Evolutionary conservation across 1,140 invertebrate species (phyloP), one percentile per base, ranked within the genome.

Genomic region (Ganaspis sp.): DNA sequence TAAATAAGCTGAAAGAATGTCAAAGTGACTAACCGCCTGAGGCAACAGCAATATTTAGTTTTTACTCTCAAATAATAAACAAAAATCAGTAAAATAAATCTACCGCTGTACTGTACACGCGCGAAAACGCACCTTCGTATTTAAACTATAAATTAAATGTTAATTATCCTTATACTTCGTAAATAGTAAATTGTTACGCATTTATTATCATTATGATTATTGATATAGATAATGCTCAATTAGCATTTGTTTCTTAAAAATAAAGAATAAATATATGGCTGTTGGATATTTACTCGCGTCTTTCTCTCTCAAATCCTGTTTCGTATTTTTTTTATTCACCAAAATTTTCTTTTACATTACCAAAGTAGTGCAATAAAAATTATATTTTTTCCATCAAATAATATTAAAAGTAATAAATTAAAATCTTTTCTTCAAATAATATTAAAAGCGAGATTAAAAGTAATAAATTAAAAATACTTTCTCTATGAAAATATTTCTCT

Each of bases 211-310:
- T 91, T 90, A 90, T 87, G 87, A 91, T 90, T 91, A 91, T 90
- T 87, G 86, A 90, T 64, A 89, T 91, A 91, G 89, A 87, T 91
- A 90, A 91, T 91, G 90, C 90, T 91, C 90, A 91, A 90, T 91
- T 91, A 91, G 90, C 90, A 91, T 91, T 91, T 91, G 90, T 91
- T 91, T 91, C 89, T 90, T 91, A 90, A 91, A 49, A 91, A 91
- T 90, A 90, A 91, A 87, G 85, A 91, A 90, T 90, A 91, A 90
- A 91, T 91, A 91, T 91, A 91, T 91, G 90, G 90, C 90, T 91
- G 90, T 91, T 91, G 90, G 90, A 91, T 91, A 91, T 90, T 88
- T 90, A 89, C 64, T 86, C 81, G 77, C 75, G 64, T 81, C 53
- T 78, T 64, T 53, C 76, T 4, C 17, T 74, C 17, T 53, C 19